Evolutionary conservation across 2,888 invertebrate species (phyloP).

Genomic region (Bombylius major): DNA sequence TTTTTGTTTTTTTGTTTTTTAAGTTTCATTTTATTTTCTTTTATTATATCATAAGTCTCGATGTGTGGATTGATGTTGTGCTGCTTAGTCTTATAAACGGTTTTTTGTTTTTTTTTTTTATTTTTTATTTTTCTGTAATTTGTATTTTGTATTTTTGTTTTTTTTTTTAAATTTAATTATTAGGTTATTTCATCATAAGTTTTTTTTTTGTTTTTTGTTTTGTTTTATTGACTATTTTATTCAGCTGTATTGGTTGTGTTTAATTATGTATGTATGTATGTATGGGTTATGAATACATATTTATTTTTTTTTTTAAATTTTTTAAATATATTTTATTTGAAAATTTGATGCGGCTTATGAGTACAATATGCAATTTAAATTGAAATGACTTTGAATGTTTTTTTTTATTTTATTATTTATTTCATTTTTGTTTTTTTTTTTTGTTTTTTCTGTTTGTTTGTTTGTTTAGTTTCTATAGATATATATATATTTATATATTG

Average conservation of each 20-base stretch:
- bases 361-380: too few relatives aligned
- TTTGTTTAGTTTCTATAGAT: neutral
- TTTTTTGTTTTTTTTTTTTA: too few relatives aligned
- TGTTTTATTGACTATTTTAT: too few relatives aligned
- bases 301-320: neutral
- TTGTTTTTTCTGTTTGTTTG: neutral
- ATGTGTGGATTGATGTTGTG: neutral
- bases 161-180: too few relatives aligned
- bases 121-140: neutral
- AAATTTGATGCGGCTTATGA: too few relatives aligned
- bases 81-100: neutral
- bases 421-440: slow-evolving; percentile 1
- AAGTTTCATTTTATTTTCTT: neutral
- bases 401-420: neutral
- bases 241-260: too few relatives aligned
- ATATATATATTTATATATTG: neutral
- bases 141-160: neutral
- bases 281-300: neutral
- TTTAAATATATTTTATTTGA: too few relatives aligned
- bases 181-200: neutral
- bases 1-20: neutral
- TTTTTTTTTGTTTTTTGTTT: neutral
- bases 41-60: neutral
- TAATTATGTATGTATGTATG: neutral
- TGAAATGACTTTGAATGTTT: neutral